Conservation (phyloP, 2,888 invertebrate genomes). For the Pardosa pseudoannulata region DNA sequence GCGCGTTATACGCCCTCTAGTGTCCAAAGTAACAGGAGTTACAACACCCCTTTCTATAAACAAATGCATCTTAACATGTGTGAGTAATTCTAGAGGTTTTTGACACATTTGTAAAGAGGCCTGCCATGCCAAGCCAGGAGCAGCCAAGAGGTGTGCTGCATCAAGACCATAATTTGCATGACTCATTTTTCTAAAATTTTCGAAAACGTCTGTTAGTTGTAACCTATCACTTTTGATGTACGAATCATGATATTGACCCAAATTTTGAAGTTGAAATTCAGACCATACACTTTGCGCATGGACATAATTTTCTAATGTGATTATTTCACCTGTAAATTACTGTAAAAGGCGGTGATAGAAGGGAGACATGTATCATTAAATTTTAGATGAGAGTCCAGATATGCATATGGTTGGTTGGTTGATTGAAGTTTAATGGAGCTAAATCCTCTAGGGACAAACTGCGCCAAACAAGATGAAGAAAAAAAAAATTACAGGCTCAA, state of each 20-base stretch:
- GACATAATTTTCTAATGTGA: conserved; percentile 66
- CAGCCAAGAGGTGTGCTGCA: too few relatives aligned
- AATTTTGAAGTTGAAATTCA: conserved; percentile 70
- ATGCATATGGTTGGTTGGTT: too few relatives aligned
- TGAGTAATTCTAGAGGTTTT: conserved; percentile 75
- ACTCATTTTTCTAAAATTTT: conserved; percentile 75
- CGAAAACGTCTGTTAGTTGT: conserved; percentile 76
- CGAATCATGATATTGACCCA: conserved; percentile 74
- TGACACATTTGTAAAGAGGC: too few relatives aligned
- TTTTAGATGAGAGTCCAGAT: conserved; percentile 74
- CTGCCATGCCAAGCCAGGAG: too few relatives aligned
- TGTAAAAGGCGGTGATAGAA: conserved; percentile 67
- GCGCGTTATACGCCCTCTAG: too few relatives aligned
- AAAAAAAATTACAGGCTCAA: too few relatives aligned
- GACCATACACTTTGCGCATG: conserved; percentile 74
- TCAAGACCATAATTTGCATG: conserved; percentile 74
- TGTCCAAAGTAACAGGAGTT: too few relatives aligned
- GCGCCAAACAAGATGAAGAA: too few relatives aligned
- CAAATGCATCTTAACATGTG: conserved; percentile 75
- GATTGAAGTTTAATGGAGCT: too few relatives aligned
- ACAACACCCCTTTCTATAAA: conserved; percentile 75
- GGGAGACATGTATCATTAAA: conserved; percentile 74
- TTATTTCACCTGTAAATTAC: conserved; percentile 63
- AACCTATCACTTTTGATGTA: conserved; percentile 75
- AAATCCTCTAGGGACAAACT: too few relatives aligned